Base-by-base conservation (phyloP, 37 sponge, comb jelly and placozoan genomes). In the Beroe ovata region DNA sequence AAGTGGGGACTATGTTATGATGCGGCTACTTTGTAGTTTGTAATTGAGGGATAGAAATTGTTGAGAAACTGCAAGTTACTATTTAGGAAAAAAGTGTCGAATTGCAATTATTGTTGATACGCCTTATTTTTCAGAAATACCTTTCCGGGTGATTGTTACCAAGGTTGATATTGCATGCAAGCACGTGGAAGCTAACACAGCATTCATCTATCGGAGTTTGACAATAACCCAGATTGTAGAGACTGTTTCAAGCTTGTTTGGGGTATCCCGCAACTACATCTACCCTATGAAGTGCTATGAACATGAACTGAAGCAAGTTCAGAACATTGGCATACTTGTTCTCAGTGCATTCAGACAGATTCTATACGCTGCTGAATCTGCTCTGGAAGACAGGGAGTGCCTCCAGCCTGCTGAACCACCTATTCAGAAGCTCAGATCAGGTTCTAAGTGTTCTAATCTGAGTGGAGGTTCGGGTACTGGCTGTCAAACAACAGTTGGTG, bases 91-190 rank as follows among this genome's bases (percentile, higher is more conserved):
- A n/a, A n/a, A n/a, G n/a, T n/a, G n/a, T n/a, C n/a, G n/a, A n/a
- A n/a, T n/a, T n/a, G n/a, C n/a, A n/a, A n/a, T n/a, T n/a, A n/a
- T n/a, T n/a, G n/a, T n/a, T n/a, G n/a, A n/a, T n/a, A n/a, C n/a
- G n/a, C n/a, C n/a, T n/a, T n/a, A n/a, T 47, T 34, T 41, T 77
- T 77, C 84, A 77, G 84, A 77, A 11, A 77, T 77, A 11, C 84
- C 84, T 19, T 21, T 77, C 84, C 84, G 54, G 11, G 25, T 77
- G 19, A 11, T 77, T 25, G 36, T 77, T 3, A 77, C 84, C 4
- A 77, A 77, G 38, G n/a, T 21, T 21, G 84, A 77, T 29, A 30
- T 77, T 6, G 84, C 84, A 1, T 77, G 84, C 29, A 77, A 77
- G 28, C 47, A 40, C 47, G 84, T 77, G 4, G 84, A 39, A 42